These are phyloP conservation scores for Drosophila athabasca DNA, from an alignment of 1,140 invertebrate genomes.

Conservation along the genomic window DNA sequence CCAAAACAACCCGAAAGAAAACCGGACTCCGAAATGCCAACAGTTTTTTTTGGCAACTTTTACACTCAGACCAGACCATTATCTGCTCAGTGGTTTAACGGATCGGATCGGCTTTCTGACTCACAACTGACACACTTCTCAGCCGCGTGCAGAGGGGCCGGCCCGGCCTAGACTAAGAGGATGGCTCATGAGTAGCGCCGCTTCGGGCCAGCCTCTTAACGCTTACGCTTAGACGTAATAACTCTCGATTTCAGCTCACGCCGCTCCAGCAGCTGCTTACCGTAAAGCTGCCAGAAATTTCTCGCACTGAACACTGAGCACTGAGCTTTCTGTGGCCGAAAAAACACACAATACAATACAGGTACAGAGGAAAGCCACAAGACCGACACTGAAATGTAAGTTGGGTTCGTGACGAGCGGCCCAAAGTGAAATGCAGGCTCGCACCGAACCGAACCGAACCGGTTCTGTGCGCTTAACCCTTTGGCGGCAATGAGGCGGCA, in stretches of 20 bases:
- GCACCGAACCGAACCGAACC: slow-evolving; percentile 15
- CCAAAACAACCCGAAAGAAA: slow-evolving; percentile 19
- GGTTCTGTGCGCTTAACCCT: slow-evolving; percentile 57
- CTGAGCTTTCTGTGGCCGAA: slow-evolving; percentile 61
- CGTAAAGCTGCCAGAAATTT: slow-evolving; percentile 44
- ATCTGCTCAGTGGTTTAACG: slow-evolving; percentile 53
- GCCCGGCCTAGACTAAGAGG: too few species aligned
- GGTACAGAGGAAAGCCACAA: slow-evolving; percentile 22
- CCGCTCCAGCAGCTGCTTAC: slow-evolving; percentile 15
- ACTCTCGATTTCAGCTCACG: slow-evolving; percentile 70
- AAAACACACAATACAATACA: slow-evolving; percentile 9
- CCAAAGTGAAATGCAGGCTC: slow-evolving; percentile 67
- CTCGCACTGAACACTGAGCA: slow-evolving; percentile 51
- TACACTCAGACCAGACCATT: slow-evolving; percentile 28
- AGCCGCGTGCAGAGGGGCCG: slow-evolving; percentile 1
- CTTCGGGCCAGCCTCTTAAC: slow-evolving; percentile 6
- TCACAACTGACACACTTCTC: slow-evolving; percentile 57
- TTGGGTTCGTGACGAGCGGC: slow-evolving; percentile 2
- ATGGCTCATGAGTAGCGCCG: slow-evolving; percentile 18
- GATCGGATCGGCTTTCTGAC: slow-evolving; percentile 18
- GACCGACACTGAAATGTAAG: not conserved
- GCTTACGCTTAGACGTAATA: slow-evolving; percentile 60
- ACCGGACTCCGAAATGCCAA: not conserved
- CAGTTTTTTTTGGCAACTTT: slow-evolving; percentile 55
- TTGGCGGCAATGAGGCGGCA: slow-evolving; percentile 53